Conservation (phyloP, 1,140 invertebrate species). For the Pseudomyrmex flavicornis region DNA sequence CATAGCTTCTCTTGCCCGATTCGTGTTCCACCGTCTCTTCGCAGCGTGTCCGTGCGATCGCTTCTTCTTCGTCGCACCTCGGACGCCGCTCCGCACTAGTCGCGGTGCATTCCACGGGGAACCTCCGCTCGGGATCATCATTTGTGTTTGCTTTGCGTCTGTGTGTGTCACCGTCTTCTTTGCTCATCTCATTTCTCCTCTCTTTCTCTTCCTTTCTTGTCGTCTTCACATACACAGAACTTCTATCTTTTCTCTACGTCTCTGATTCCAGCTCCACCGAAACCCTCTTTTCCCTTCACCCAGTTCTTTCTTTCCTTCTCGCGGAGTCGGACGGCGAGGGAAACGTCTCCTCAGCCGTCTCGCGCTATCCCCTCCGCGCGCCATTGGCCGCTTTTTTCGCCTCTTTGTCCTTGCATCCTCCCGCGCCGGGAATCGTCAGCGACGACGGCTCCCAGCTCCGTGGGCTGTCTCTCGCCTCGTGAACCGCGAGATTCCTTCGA, state of each 20-base stretch:
- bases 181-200: not conserved
- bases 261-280: not conserved
- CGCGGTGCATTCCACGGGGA: constrained; percentile 47
- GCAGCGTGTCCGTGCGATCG: constrained; percentile 3
- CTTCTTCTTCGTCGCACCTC: constrained; percentile 39
- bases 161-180: constrained; percentile 57
- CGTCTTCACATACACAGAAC: not conserved
- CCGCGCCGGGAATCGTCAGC: constrained; percentile 68
- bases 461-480: constrained; percentile 66
- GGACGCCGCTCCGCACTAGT: constrained; percentile 3
- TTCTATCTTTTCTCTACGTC: constrained; percentile 33
- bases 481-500: constrained; percentile 59
- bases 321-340: constrained; percentile 29
- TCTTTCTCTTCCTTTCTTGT: not conserved
- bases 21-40: constrained; percentile 4
- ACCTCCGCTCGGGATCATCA: constrained; percentile 40
- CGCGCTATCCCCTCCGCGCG: constrained; percentile 62
- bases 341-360: constrained; percentile 63
- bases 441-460: constrained; percentile 59
- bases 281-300: constrained; percentile 12
- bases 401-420: constrained; percentile 76
- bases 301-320: constrained; percentile 49
- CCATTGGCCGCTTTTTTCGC: constrained; percentile 64
- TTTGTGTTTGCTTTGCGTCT: constrained; percentile 25
- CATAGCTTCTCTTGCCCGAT: not conserved